These are phyloP conservation scores for Puma concolor DNA, from an alignment of 2,113 vertebrate species.

Conservation along the genomic window DNA sequence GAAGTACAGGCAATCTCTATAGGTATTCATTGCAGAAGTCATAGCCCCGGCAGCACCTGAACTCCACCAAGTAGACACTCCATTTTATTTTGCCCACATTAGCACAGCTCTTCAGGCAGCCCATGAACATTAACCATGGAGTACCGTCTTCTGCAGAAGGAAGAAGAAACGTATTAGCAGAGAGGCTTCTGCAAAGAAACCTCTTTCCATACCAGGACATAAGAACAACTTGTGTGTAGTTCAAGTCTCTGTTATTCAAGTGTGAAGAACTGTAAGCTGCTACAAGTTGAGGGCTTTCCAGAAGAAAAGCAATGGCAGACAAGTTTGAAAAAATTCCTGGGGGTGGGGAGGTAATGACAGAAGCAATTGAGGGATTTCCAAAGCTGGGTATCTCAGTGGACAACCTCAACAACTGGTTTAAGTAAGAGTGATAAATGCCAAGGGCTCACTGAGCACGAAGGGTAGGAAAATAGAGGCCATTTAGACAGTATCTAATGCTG, in stretches of 20 bases:
- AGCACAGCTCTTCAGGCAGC: constrained; percentile 68
- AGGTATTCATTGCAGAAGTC: constrained; percentile 57
- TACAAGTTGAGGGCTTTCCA: background rate
- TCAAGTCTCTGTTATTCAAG: background rate
- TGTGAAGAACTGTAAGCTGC: background rate
- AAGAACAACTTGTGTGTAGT: background rate
- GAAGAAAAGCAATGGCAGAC: background rate
- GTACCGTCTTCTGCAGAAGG: background rate
- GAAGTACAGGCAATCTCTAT: background rate
- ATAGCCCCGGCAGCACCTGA: constrained; percentile 54
- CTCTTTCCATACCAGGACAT: background rate
- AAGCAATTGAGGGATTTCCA: background rate
- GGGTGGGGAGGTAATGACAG: background rate
- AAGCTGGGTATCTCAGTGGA: background rate
- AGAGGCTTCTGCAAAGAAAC: background rate
- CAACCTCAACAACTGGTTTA: background rate
- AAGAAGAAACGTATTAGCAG: background rate
- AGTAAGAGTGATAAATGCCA: background rate
- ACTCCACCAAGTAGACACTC: constrained; percentile 34
- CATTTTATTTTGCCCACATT: constrained; percentile 50
- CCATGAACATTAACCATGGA: constrained; percentile 53
- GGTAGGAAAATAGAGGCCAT: background rate
- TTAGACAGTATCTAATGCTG: background rate
- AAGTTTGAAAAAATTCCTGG: background rate
- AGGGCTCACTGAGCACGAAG: background rate